Base-by-base conservation (phyloP, 2,797 vertebrate species). In the Moxostoma hubbsi region DNA sequence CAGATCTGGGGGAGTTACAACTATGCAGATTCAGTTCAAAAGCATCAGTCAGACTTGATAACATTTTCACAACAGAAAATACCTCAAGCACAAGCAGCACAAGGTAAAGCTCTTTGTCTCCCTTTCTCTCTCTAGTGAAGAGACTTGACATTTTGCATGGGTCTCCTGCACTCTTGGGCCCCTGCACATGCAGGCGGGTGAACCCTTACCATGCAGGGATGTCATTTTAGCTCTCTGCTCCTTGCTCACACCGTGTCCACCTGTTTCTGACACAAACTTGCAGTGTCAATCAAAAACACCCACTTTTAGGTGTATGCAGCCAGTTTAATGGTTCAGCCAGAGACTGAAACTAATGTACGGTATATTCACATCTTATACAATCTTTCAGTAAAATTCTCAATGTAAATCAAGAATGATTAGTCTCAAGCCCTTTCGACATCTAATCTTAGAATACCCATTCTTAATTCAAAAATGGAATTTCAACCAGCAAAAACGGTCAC, bases 161-260 rank as follows among this genome's bases (percentile, higher is more conserved):
- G 81, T 89, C 83, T 83, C 87, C 81, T 64, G 83, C 84, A 86
- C 78, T 80, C 77, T 85, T 82, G 86, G 88, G 93, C 91, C 92
- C 91, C 93, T 93, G 92, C 89, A 86, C 85, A 87, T 81, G 87
- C 87, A 88, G 87, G 86, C 18, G 83, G 92, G 91, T 93, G 90
- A 93, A 94, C 92, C 93, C 92, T 93, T 92, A 91, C 83, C 88
- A 86, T 81, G 86, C 90, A 89, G 89, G 87, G 87, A 94, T 93
- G 92, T 91, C 90, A 93, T 92, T 93, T 93, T 91, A 90, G 91
- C 92, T 91, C 86, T 90, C 87, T 81, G 86, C 88, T 89, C 90
- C 87, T 87, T 89, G 89, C 86, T 88, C 85, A 73, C 53, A 72
- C 83, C 59, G 72, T 89, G 89, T 90, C 92, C 93, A 94, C 92